Evolutionary conservation across 2,888 invertebrate species (phyloP), one percentile per base, ranked within the genome.

Genomic region (Yponomeuta sedellus): DNA sequence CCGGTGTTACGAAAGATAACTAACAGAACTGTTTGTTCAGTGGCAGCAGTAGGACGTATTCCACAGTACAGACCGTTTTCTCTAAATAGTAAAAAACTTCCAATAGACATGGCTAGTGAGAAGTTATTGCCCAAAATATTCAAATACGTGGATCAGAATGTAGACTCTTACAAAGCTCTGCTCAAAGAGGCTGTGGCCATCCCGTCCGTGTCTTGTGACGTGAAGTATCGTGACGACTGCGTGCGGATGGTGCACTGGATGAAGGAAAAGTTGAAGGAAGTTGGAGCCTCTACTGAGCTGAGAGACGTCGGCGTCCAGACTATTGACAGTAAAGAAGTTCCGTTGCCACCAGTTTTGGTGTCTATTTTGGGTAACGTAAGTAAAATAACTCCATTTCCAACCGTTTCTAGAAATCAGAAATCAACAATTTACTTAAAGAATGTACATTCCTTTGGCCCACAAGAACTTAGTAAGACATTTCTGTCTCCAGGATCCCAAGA

Each of bases 141-240:
- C 74, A 97, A 96, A 61, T 93, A 94, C 76, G 94, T 99, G 68
- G 98, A 98, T 77, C 86, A 92, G 64, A 94, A 98, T 80, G 94
- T 95, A 77, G 81, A 85, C 2, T 92, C 93, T 66, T 99, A 96
- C 80, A 96, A 99, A 69, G 89, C 94, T 64, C 93, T 94, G 69
- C 90, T 99, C 67, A 93, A 93, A 66, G 96, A 97, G 77, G 97
- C 96, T 1, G 98, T 99, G 34, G 97, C 96, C 3, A 99, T 99
- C 77, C 95, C 96, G 74, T 98, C 98, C 6, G 98, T 99, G n/a
- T 99, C 99, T 28, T 95, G 97, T 77, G 97, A 96, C 94, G 94
- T 96, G 4, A 95, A 97, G 68, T 93, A 94, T 70, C 93, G 99
- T 62, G 85, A 88, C 19, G 98, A 99, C 71, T 94, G 97, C 71